Percentiles rank a stretch among this genome's conserved stretches.
Evolutionary conservation across 1,140 invertebrate genomes (phyloP).

Genomic region (Rhopalosiphum maidis): DNA sequence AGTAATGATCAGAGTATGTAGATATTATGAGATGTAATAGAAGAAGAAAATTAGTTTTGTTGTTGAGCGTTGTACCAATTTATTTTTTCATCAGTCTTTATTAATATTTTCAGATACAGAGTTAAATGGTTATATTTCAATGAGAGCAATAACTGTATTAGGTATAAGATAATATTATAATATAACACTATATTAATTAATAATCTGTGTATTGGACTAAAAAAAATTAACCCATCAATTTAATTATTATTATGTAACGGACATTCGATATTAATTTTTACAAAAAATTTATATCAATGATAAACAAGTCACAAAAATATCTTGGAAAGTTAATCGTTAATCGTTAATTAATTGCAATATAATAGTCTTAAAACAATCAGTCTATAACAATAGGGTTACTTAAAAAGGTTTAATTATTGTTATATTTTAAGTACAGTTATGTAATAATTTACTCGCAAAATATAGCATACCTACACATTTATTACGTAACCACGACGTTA

Average conservation of each 20-base stretch:
- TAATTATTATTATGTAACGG: background rate
- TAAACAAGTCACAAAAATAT: background rate
- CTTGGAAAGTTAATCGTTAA: background rate
- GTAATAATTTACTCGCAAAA: background rate
- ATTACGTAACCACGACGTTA: background rate
- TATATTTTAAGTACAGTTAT: background rate
- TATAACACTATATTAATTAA: too few relatives aligned
- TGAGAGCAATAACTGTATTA: too few relatives aligned
- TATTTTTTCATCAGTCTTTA: background rate
- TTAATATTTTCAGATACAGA: background rate
- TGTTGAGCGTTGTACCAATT: background rate
- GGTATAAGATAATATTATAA: too few relatives aligned
- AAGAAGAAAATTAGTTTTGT: background rate
- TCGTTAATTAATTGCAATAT: slow-evolving; percentile 12
- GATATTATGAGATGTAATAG: background rate
- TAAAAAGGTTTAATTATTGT: background rate
- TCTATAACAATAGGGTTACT: background rate
- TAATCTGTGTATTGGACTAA: too few relatives aligned
- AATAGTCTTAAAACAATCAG: background rate
- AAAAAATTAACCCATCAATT: too few relatives aligned
- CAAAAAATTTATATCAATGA: too few relatives aligned
- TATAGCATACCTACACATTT: background rate
- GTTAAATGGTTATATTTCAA: background rate
- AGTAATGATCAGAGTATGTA: background rate
- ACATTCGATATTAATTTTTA: background rate